Conservation (phyloP, 2,888 invertebrate genomes). For the Sepiola atlantica region DNA sequence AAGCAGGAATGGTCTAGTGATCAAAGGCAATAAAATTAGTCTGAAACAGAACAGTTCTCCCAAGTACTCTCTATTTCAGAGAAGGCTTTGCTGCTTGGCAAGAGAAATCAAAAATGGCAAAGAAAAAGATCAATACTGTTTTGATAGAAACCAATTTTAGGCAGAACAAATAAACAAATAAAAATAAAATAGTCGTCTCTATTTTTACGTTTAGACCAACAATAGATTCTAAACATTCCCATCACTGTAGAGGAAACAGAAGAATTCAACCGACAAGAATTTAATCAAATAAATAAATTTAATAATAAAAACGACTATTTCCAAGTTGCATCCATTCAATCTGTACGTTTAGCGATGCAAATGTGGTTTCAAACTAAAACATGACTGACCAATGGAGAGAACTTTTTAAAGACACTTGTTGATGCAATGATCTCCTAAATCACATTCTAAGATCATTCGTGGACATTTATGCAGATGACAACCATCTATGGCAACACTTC, state of each 20-base stretch:
- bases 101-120: not conserved
- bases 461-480: no score
- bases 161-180: not conserved
- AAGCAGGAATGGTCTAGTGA: not conserved
- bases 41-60: not conserved
- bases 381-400: no score
- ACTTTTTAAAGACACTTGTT: no score
- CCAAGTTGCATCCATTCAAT: no score
- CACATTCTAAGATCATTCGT: no score
- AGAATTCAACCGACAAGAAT: not conserved
- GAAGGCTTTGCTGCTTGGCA: not conserved
- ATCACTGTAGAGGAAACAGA: not conserved
- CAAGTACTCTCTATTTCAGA: constrained; percentile 3
- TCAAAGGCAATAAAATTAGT: constrained; percentile 32
- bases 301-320: no score
- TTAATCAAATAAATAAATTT: not conserved
- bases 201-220: not conserved
- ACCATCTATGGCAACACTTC: no score
- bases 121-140: constrained; percentile 2
- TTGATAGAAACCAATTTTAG: constrained; percentile 20
- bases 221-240: not conserved
- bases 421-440: no score
- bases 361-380: no score
- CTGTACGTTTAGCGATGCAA: no score
- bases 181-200: no score